Percentiles rank a stretch among this genome's conserved stretches.
Evolutionary conservation across 2,888 invertebrate genomes (phyloP).

Genomic region (Macrophya alboannulata): DNA sequence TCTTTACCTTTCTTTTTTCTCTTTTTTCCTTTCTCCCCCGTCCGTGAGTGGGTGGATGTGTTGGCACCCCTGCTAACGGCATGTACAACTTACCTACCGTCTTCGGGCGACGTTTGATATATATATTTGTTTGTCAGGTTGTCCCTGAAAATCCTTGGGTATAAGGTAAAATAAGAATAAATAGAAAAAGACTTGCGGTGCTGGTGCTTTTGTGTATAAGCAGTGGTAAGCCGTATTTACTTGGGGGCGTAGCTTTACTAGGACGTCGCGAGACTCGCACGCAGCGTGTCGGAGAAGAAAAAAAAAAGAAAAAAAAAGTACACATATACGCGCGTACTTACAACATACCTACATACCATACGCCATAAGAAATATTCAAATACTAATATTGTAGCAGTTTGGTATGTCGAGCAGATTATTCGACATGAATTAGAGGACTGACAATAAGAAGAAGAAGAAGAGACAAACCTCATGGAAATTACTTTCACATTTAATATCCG

Average conservation of each 20-base stretch:
- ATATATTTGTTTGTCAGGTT: conserved; percentile 70
- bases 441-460: background rate
- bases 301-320: background rate
- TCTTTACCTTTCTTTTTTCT: background rate
- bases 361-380: background rate
- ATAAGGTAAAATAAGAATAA: background rate
- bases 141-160: background rate
- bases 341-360: conserved; percentile 11
- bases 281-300: no score
- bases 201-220: conserved; percentile 21
- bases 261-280: background rate
- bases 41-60: background rate
- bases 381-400: background rate
- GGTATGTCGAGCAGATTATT: background rate
- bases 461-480: background rate
- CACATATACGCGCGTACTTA: background rate
- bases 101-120: conserved; percentile 61
- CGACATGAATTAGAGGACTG: no score
- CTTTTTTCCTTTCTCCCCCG: background rate
- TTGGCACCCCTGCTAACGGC: background rate
- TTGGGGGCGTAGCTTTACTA: conserved; percentile 26
- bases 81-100: conserved; percentile 15
- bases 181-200: conserved; percentile 17
- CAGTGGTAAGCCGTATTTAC: conserved; percentile 65
- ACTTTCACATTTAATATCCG: background rate